Conservation (phyloP, 2,888 invertebrate genomes). For the Hofmannophila pseudospretella region DNA sequence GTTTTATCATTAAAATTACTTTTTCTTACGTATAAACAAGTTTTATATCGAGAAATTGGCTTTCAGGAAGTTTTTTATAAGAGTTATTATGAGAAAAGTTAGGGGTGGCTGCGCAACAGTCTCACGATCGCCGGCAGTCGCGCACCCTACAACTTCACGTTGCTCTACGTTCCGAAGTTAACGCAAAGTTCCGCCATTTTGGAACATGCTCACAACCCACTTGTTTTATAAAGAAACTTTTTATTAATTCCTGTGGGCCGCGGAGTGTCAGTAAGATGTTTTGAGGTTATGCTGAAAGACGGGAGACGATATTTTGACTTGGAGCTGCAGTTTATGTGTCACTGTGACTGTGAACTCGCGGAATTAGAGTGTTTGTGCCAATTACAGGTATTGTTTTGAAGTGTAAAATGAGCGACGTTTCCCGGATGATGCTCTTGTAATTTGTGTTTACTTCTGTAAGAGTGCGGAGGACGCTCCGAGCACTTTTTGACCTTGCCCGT, state of each 20-base stretch:
- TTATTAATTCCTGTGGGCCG: slow-evolving; percentile 79
- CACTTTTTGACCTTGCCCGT: slow-evolving; percentile 51
- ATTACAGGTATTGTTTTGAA: slow-evolving; percentile 70
- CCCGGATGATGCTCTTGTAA: slow-evolving; percentile 62
- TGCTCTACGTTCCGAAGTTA: slow-evolving; percentile 78
- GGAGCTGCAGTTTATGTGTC: slow-evolving; percentile 42
- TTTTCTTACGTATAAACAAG: slow-evolving; percentile 31
- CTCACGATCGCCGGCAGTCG: slow-evolving; percentile 52
- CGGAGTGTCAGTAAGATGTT: slow-evolving; percentile 78
- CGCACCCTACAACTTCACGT: slow-evolving; percentile 77
- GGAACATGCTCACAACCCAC: slow-evolving; percentile 80
- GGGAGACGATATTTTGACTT: slow-evolving; percentile 60
- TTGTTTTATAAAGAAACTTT: slow-evolving; percentile 80
- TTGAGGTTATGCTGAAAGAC: slow-evolving; percentile 72
- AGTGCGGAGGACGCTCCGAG: slow-evolving; percentile 49
- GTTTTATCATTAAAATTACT: slow-evolving; percentile 31
- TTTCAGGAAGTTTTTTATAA: slow-evolving; percentile 51
- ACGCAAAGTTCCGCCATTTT: slow-evolving; percentile 79
- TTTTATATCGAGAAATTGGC: slow-evolving; percentile 35
- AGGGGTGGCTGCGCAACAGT: slow-evolving; percentile 56
- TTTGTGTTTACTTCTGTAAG: slow-evolving; percentile 72
- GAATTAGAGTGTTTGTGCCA: slow-evolving; percentile 53
- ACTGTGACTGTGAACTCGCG: slow-evolving; percentile 35
- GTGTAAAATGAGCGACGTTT: slow-evolving; percentile 63
- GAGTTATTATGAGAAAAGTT: slow-evolving; percentile 67